phyloP scores from a whole-genome alignment of 2,797 vertebrate genomes.

The Zenarchopterus dispar region DNA sequence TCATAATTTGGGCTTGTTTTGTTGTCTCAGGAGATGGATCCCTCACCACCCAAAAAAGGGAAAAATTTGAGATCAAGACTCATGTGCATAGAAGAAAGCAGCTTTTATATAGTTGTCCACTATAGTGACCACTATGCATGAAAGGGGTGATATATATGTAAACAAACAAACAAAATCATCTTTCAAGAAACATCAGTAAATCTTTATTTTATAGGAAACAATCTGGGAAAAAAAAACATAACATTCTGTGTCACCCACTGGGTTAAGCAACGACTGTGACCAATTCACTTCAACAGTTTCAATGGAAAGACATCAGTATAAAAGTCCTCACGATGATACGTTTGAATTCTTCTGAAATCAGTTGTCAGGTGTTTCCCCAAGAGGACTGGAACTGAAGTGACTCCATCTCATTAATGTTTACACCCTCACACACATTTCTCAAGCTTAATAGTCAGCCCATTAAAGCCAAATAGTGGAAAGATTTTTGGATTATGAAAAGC shows the following conservation, averaged over 20 bases:
- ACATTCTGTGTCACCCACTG: conserved; percentile 80
- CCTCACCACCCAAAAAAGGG: too few species aligned
- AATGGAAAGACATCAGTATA: conserved; percentile 62
- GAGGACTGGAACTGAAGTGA: conserved; percentile 38
- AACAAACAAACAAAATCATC: too few species aligned
- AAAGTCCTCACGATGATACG: conserved; percentile 27
- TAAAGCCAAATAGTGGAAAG: conserved; percentile 56
- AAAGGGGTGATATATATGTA: too few species aligned
- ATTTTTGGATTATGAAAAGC: conserved; percentile 59
- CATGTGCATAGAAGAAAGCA: too few species aligned
- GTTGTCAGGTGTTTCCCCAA: conserved; percentile 38
- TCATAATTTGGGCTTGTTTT: too few species aligned
- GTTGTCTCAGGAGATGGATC: too few species aligned
- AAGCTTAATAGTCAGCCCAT: conserved; percentile 10
- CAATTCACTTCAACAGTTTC: conserved; percentile 53
- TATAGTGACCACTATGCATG: too few species aligned
- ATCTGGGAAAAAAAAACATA: conserved; percentile 72
- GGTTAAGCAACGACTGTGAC: conserved; percentile 60
- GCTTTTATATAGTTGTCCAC: too few species aligned
- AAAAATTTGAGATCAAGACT: too few species aligned
- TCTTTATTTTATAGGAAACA: conserved; percentile 80
- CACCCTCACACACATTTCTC: conserved; percentile 21
- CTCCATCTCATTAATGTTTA: conserved; percentile 1
- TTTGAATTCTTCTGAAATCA: conserved; percentile 38
- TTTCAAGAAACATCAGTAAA: conserved; percentile 76